Base-by-base conservation (phyloP, 2,888 invertebrate genomes). In the Oxyteleia sp. region DNA sequence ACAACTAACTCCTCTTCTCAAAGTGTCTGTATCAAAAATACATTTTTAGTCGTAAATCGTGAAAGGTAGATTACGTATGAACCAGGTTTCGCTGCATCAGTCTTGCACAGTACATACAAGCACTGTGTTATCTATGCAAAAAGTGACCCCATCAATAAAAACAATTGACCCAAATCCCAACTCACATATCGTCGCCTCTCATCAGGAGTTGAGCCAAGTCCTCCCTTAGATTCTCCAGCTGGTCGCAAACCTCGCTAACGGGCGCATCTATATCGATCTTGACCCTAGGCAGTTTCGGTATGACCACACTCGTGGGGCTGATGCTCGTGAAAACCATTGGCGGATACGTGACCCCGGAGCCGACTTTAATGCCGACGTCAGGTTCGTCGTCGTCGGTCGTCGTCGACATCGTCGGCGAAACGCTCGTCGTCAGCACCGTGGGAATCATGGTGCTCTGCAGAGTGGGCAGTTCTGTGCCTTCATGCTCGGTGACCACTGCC, bases 261-360 rank as follows among this genome's bases (percentile, higher is more conserved):
- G 68, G 88, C 8, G 90, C 90, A 8, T 92, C 90, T 45, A 93
- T 87, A 18, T 90, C 85, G 15, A 93, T 90, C 43, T 88, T 89
- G 5, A 92, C 91, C 5, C 92, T 66, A 2, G 84, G 66, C 4
- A 83, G 29, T 4, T 64, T 61, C 3, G 87, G 45, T 4, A 68
- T 8, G 0, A 23, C 78, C 15, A 82, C 57, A 23, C 8, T 64
- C 20, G 69, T 61, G 8, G 79, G 55, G 7, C 23, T 26, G 15
- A 71, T 23, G 7, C 63, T 71, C 20, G 79, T 79, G n/a, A 71
- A 79, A 47, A 32, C 32, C 1, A 47, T 51, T 5, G 64, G 20
- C 0, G 63, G 69, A 47, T 76, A 51, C 13, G 47, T 71, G 20
- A 66, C 8, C 13, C 53, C 68, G 1, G 10, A 38, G 38, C 29